A percentile compares a stretch with the other conserved stretches of the same genome.
These are phyloP conservation scores for Hyla sarda DNA, from an alignment of 2,113 vertebrate species.

Conservation along the genomic window DNA sequence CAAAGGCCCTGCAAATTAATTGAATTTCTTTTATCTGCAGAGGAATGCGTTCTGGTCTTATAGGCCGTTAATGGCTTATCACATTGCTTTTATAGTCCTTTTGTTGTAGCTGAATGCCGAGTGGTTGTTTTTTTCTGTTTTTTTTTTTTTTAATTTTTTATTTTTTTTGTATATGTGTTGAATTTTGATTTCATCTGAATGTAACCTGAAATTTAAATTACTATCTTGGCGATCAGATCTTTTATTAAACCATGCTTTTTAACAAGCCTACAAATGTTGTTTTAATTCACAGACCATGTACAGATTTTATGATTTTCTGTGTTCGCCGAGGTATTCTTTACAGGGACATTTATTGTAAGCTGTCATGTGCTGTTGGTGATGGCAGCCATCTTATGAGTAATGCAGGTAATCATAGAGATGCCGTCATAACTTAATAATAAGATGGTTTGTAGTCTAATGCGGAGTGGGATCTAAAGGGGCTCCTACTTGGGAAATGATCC, in stretches of 20 bases:
- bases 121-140: not conserved
- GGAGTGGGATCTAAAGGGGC: not conserved
- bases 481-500: no score
- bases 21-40: conserved; percentile 44
- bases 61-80: conserved; percentile 31
- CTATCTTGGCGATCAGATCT: not conserved
- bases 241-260: not conserved
- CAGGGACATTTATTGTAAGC: not conserved
- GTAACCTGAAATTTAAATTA: conserved; percentile 26
- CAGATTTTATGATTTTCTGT: not conserved
- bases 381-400: not conserved
- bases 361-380: not conserved
- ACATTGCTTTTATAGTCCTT: conserved; percentile 26
- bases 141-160: not conserved
- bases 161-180: not conserved
- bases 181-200: not conserved
- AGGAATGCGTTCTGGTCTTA: conserved; percentile 35
- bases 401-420: not conserved
- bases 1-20: conserved; percentile 48
- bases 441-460: not conserved
- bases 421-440: no score
- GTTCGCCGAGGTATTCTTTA: not conserved
- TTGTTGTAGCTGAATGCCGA: conserved; percentile 30
- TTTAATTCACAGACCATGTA: not conserved
- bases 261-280: conserved; percentile 3